A percentile compares a stretch with the other conserved stretches of the same genome.
Conservation (phyloP, 2,113 vertebrate species). For the Heloderma charlesbogerti region DNA sequence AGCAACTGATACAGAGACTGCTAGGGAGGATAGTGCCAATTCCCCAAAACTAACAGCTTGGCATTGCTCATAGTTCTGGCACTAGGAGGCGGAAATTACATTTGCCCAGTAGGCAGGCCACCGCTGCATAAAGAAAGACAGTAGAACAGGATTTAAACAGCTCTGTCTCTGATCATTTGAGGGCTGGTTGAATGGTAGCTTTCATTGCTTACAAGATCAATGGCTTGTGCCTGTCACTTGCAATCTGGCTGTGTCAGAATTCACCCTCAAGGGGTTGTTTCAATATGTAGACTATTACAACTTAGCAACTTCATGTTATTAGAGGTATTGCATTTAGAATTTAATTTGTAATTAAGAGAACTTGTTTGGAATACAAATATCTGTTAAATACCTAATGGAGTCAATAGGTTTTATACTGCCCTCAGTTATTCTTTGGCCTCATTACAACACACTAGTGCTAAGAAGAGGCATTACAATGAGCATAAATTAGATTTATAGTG, state of each 20-base stretch:
- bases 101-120: not conserved
- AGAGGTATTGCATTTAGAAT: slow-evolving; percentile 61
- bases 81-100: not conserved
- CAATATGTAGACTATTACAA: slow-evolving; percentile 35
- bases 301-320: slow-evolving; percentile 55
- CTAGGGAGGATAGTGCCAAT: not conserved
- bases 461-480: slow-evolving; percentile 34
- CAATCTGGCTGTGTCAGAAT: slow-evolving; percentile 38
- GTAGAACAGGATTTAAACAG: slow-evolving; percentile 21
- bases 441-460: slow-evolving; percentile 44
- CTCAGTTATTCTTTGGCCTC: slow-evolving; percentile 43
- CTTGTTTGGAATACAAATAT: slow-evolving; percentile 57
- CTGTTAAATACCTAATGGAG: slow-evolving; percentile 42
- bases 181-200: slow-evolving; percentile 18
- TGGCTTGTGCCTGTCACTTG: slow-evolving; percentile 42
- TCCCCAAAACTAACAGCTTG: not conserved
- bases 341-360: slow-evolving; percentile 56
- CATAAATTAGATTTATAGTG: slow-evolving; percentile 36
- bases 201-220: slow-evolving; percentile 43
- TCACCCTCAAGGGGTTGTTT: slow-evolving; percentile 42
- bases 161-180: slow-evolving; percentile 33
- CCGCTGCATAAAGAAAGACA: not conserved
- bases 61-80: not conserved
- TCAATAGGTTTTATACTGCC: slow-evolving; percentile 28
- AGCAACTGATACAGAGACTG: not conserved